phyloP scores from a whole-genome alignment of 1,140 invertebrate genomes.

The Lepidurus arcticus region DNA sequence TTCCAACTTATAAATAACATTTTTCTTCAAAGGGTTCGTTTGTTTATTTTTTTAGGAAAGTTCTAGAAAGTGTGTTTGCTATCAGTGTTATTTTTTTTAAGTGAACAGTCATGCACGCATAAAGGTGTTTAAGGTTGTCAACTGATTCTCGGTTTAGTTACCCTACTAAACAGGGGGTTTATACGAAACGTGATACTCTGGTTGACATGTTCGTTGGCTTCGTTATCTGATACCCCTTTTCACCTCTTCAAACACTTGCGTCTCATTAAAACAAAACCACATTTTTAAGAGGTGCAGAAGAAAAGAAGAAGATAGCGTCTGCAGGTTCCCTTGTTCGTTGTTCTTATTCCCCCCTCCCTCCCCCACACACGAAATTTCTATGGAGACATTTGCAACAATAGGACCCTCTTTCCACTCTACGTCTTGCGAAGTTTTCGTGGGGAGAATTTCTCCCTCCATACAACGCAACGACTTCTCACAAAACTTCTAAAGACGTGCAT shows the following conservation, averaged over 20 bases:
- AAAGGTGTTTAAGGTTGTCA: not conserved
- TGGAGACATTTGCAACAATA: constrained; percentile 22
- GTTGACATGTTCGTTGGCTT: not conserved
- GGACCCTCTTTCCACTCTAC: not conserved
- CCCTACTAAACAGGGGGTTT: not conserved
- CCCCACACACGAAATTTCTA: not conserved
- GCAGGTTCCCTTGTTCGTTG: not conserved
- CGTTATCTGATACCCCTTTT: not conserved
- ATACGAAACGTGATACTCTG: not conserved
- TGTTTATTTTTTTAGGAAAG: too few relatives aligned
- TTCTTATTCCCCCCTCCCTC: not conserved
- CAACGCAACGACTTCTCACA: not conserved
- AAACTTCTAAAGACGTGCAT: not conserved
- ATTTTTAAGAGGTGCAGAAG: not conserved
- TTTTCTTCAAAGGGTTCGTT: too few relatives aligned
- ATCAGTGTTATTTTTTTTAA: too few relatives aligned
- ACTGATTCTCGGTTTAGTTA: not conserved
- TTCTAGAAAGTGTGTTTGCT: too few relatives aligned
- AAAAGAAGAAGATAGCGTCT: not conserved
- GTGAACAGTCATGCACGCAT: not conserved
- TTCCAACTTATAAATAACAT: too few relatives aligned
- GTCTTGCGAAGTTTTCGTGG: too few relatives aligned
- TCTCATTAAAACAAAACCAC: constrained; percentile 7
- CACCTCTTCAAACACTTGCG: constrained; percentile 3
- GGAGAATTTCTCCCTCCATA: not conserved